Conservation (phyloP, 2,888 invertebrate genomes). For the Drosophila siamana region DNA sequence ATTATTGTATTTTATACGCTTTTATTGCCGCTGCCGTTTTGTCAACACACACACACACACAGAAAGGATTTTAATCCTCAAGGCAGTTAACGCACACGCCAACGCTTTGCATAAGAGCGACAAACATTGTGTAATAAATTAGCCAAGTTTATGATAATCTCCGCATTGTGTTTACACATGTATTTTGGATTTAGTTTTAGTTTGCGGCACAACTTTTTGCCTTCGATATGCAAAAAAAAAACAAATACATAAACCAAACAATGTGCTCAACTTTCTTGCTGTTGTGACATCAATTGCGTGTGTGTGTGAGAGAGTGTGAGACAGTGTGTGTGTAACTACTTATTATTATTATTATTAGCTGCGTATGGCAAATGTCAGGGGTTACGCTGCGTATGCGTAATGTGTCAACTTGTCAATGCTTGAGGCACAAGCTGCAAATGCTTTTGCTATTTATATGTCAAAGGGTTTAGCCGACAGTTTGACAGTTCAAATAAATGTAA, state of each 20-base stretch:
- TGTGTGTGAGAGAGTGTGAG: too few relatives aligned
- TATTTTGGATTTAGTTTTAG: slow-evolving; percentile 71
- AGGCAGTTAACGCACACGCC: slow-evolving; percentile 25
- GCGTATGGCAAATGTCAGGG: slow-evolving; percentile 1
- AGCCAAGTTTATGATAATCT: slow-evolving; percentile 68
- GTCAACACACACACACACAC: slow-evolving; percentile 40
- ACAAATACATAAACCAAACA: too few relatives aligned
- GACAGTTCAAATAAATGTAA: slow-evolving; percentile 24
- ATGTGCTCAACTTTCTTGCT: slow-evolving; percentile 16
- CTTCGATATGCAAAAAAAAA: slow-evolving; percentile 36
- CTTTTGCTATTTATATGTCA: slow-evolving; percentile 42
- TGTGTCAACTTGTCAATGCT: slow-evolving; percentile 46
- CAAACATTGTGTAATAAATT: slow-evolving; percentile 65
- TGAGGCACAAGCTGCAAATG: slow-evolving; percentile 21
- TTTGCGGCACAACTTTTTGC: slow-evolving; percentile 49
- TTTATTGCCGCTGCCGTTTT: slow-evolving; percentile 27
- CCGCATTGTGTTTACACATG: slow-evolving; percentile 67
- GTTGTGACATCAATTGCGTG: not conserved
- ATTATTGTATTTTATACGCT: slow-evolving; percentile 33
- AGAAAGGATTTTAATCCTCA: slow-evolving; percentile 56
- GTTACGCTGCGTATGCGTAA: slow-evolving; percentile 55
- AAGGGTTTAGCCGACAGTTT: slow-evolving; percentile 26
- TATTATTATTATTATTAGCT: slow-evolving; percentile 25
- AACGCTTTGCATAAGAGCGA: slow-evolving; percentile 43
- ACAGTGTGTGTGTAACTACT: not conserved